These are phyloP conservation scores for Alligator mississippiensis DNA, from an alignment of 2,113 vertebrate genomes.

Conservation along the genomic window DNA sequence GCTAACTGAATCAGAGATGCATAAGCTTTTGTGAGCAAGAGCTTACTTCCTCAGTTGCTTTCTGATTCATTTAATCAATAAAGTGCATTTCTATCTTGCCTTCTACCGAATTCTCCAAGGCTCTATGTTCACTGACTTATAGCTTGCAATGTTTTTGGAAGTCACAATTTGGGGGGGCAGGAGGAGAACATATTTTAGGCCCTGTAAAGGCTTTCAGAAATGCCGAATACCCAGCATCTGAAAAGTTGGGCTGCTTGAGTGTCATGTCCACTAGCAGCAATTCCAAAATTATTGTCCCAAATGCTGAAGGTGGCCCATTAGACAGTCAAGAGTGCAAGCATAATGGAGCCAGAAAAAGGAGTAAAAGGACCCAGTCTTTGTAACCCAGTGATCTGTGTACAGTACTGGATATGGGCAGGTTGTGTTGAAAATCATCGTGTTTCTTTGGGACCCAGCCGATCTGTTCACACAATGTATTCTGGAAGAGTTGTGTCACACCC, in stretches of 20 bases:
- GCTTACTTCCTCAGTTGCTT: no score
- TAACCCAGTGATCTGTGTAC: no score
- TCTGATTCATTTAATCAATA: no score
- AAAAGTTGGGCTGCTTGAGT: conserved; percentile 24
- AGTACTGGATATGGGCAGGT: not conserved
- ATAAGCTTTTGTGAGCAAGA: no score
- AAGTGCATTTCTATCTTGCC: no score
- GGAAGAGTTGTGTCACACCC: not conserved
- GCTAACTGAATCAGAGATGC: no score
- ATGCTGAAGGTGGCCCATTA: no score
- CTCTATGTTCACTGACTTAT: not conserved
- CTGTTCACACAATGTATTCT: not conserved
- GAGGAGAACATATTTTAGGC: not conserved
- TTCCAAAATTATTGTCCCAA: no score
- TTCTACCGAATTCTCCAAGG: no score
- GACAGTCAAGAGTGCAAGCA: no score
- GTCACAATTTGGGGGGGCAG: not conserved
- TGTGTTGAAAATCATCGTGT: not conserved
- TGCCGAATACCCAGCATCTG: not conserved
- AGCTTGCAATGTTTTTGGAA: not conserved
- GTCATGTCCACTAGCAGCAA: not conserved
- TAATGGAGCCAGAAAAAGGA: no score
- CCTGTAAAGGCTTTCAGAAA: not conserved
- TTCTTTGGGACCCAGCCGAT: not conserved
- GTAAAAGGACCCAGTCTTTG: no score